Evolutionary conservation across 2,113 vertebrate species (phyloP).

Genomic region (Onychostoma macrolepis): DNA sequence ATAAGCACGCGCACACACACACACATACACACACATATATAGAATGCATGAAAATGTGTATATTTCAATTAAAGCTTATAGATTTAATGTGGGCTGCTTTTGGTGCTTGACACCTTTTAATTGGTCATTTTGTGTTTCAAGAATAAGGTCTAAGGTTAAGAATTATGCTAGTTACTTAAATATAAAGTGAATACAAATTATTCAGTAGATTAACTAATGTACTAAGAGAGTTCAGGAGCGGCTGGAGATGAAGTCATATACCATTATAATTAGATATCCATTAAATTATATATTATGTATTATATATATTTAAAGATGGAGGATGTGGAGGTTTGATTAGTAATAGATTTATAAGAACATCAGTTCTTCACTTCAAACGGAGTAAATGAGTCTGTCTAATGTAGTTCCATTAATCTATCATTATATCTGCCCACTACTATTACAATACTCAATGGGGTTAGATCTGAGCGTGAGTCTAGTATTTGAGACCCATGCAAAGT

Average conservation of each 20-base stretch:
- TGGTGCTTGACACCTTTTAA: no score
- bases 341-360: constrained; percentile 53
- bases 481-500: background rate
- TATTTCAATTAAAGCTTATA: no score
- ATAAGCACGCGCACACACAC: no score
- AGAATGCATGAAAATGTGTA: no score
- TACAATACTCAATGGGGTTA: background rate
- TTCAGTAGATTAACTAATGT: background rate
- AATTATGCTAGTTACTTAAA: no score
- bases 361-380: constrained; percentile 65
- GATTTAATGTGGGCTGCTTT: no score
- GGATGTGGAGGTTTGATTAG: constrained; percentile 23
- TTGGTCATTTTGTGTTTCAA: no score
- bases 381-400: constrained; percentile 56
- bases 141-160: no score
- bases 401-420: background rate
- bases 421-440: constrained; percentile 8
- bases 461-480: background rate
- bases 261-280: constrained; percentile 27
- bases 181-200: background rate
- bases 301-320: constrained; percentile 33
- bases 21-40: no score
- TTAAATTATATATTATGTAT: constrained; percentile 59
- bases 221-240: background rate
- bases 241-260: constrained; percentile 13